These are phyloP conservation scores for Ectropis crepuscularia DNA, from an alignment of 2,888 invertebrate genomes.

Conservation along the genomic window DNA sequence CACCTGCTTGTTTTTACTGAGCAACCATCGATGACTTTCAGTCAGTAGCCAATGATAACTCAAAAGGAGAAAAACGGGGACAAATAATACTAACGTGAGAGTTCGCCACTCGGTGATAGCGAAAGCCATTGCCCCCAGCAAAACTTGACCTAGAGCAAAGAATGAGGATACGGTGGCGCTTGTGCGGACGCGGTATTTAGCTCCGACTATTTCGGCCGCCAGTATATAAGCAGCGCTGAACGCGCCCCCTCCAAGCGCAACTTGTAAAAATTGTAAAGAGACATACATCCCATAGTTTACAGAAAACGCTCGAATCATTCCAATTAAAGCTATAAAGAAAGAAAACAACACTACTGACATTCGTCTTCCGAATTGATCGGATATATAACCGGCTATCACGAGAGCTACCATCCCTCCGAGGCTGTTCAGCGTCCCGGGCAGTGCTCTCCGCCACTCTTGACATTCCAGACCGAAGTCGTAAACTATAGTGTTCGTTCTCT, in stretches of 20 bases:
- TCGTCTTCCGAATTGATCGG: constrained; percentile 84
- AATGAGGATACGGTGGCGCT: constrained; percentile 88
- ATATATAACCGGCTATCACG: constrained; percentile 87
- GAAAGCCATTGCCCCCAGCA: constrained; percentile 88
- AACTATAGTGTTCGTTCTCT: constrained; percentile 69
- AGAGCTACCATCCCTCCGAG: constrained; percentile 88
- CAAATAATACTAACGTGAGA: constrained; percentile 87
- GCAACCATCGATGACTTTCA: constrained; percentile 91
- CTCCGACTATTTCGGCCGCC: constrained; percentile 91
- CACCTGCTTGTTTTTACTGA: constrained; percentile 87
- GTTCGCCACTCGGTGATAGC: constrained; percentile 88
- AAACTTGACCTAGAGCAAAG: constrained; percentile 89
- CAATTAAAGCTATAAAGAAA: constrained; percentile 69
- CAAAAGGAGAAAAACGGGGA: constrained; percentile 87
- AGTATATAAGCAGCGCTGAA: constrained; percentile 78
- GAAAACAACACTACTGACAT: constrained; percentile 71
- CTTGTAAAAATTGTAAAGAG: constrained; percentile 69
- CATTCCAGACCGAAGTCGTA: constrained; percentile 76
- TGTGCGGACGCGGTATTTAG: constrained; percentile 88
- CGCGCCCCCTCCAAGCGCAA: constrained; percentile 73
- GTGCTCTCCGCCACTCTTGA: constrained; percentile 88
- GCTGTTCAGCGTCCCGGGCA: constrained; percentile 91
- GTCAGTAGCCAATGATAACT: constrained; percentile 88
- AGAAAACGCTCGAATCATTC: constrained; percentile 72
- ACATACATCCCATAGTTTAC: constrained; percentile 75